Base-by-base conservation (phyloP, 1,140 invertebrate species). In the Cotesia glomerata region DNA sequence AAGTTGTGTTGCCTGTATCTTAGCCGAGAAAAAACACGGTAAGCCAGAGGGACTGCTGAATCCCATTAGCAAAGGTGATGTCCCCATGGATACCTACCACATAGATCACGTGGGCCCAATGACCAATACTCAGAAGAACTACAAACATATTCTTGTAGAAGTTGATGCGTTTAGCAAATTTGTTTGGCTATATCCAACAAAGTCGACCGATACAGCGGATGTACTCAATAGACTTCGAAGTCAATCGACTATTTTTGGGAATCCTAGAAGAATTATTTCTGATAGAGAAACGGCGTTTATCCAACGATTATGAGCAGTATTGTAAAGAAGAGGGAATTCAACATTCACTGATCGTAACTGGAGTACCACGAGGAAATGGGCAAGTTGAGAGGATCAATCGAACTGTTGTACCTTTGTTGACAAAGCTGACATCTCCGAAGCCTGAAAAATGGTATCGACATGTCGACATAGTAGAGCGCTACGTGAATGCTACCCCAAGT, bases 121-220 rank as follows among this genome's bases (percentile, higher is more conserved):
- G 59, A 69, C 77, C 7, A 64, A 74, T 1, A 85, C 83, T 0
- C 78, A 77, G n/a, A 88, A 88, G 61, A 73, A 73, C 5, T 87
- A 88, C 69, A 80, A 82, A 54, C 77, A 88, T 72, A 80, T 87
- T 62, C 65, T 71, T 0, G 80, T 75, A 0, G 74, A 87, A 1
- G 74, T 85, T 4, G 84, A 87, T 75, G 81, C 69, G 2, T 87
- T 87, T 74, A 78, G 81, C 1, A 87, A 86, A 68, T 87, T 85
- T 75, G 74, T 75, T 2, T 87, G 84, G 82, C 32, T 87, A 59
- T 84, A 81, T 69, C 75, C 82, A 5, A 81, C 80, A 2, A 86
- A 83, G 34, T 75, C 76, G 0, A 74, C 78, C 7, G 72, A 71
- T 0, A 74, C 73, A 8, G 69, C 76, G 49, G 81, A 82, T 52